Percentiles rank a stretch among this genome's conserved stretches.
These are phyloP conservation scores for Syndactyla subalaris DNA, from an alignment of 2,797 vertebrate species.

Conservation along the genomic window DNA sequence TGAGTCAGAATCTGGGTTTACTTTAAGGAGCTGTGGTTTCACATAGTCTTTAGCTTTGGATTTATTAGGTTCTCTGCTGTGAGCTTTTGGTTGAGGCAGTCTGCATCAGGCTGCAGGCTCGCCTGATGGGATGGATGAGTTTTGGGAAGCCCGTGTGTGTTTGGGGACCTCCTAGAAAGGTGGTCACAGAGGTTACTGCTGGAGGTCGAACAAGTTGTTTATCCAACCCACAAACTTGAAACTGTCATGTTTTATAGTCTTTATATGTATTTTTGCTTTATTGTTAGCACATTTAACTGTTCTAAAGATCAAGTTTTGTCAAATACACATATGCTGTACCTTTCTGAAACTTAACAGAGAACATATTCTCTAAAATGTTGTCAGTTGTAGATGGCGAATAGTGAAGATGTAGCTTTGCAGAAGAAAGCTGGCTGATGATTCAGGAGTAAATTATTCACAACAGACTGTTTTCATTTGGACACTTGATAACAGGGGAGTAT, in stretches of 20 bases:
- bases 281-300: neutral
- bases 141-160: neutral
- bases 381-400: neutral
- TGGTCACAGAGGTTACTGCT: accelerated
- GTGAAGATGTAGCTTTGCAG: neutral
- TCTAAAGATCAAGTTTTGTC: neutral
- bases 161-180: neutral
- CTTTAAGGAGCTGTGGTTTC: neutral
- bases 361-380: neutral
- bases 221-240: neutral
- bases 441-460: slow-evolving; percentile 37
- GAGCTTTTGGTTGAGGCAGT: neutral
- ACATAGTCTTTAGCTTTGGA: neutral
- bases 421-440: slow-evolving; percentile 30
- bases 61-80: neutral
- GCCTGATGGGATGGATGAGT: neutral
- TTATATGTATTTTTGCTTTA: neutral
- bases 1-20: neutral
- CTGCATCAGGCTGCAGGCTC: neutral
- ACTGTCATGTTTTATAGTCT: neutral
- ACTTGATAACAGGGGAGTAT: slow-evolving; percentile 13
- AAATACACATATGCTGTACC: neutral
- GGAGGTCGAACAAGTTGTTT: neutral
- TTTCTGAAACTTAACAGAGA: neutral
- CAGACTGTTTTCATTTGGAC: slow-evolving; percentile 32